Conservation (phyloP, 2,888 invertebrate genomes). For the Pyralis farinalis region DNA sequence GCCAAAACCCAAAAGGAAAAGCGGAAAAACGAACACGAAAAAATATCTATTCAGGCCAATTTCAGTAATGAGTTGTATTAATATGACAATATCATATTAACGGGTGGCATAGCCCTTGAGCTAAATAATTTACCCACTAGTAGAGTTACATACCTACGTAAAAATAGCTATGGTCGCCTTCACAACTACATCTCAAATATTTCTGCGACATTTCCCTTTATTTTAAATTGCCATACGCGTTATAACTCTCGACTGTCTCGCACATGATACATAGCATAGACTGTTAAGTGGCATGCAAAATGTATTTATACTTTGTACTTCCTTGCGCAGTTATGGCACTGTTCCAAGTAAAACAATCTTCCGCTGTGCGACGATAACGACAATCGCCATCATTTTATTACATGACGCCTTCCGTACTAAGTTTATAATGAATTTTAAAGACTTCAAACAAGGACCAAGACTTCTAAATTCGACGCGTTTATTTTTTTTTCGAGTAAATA, state of each 20-base stretch:
- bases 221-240: slow-evolving; percentile 21
- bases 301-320: slow-evolving; percentile 77
- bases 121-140: no score
- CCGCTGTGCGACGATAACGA: slow-evolving; percentile 61
- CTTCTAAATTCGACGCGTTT: no score
- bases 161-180: background rate
- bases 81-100: no score
- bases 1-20: no score
- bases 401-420: slow-evolving; percentile 49
- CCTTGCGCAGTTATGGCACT: slow-evolving; percentile 74
- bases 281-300: slow-evolving; percentile 79
- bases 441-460: slow-evolving; percentile 6
- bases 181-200: background rate
- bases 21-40: no score
- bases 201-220: background rate
- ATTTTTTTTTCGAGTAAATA: no score
- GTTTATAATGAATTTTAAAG: slow-evolving; percentile 38
- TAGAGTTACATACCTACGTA: no score
- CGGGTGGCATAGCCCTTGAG: no score
- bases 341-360: slow-evolving; percentile 78
- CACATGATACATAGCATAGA: slow-evolving; percentile 59
- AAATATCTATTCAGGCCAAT: no score
- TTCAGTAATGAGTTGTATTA: no score
- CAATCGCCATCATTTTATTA: slow-evolving; percentile 61
- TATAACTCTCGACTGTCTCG: slow-evolving; percentile 49